Percentiles rank a stretch among this genome's conserved stretches.
These are phyloP conservation scores for Phylloscopus whistleri DNA, from an alignment of 2,113 vertebrate species.

Conservation along the genomic window DNA sequence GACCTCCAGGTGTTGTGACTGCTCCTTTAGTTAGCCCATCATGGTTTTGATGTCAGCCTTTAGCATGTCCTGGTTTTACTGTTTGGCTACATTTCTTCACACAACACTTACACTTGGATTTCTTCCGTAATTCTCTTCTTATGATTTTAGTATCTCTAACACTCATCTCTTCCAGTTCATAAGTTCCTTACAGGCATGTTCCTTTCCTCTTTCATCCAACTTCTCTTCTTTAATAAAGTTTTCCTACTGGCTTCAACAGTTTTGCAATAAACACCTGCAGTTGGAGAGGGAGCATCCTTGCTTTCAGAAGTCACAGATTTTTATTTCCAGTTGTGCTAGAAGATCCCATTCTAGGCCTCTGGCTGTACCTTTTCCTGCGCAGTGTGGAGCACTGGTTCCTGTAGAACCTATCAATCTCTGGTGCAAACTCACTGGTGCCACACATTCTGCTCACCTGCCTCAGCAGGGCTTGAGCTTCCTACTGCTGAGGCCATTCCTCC, in stretches of 20 bases:
- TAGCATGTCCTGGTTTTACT: neutral
- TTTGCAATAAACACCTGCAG: neutral
- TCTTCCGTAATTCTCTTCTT: neutral
- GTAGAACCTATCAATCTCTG: neutral
- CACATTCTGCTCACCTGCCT: neutral
- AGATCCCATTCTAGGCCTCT: neutral
- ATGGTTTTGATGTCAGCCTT: neutral
- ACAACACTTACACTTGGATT: neutral
- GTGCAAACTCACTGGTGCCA: neutral
- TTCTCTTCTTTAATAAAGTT: neutral
- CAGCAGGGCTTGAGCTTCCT: neutral
- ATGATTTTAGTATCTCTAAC: neutral
- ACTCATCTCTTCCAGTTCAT: neutral
- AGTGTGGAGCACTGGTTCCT: neutral
- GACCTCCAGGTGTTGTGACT: neutral
- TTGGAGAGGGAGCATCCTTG: neutral
- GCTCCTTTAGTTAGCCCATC: neutral
- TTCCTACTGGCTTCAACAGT: neutral
- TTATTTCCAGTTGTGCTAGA: neutral
- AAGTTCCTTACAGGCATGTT: neutral
- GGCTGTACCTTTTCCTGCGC: neutral
- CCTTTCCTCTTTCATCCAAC: neutral
- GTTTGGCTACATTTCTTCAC: rapidly evolving
- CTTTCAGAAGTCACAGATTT: neutral
- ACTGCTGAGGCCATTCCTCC: neutral